Percentiles rank a stretch among this genome's conserved stretches.
Conservation (phyloP, 2,797 vertebrate species). For the Hypotaenidia okinawae region DNA sequence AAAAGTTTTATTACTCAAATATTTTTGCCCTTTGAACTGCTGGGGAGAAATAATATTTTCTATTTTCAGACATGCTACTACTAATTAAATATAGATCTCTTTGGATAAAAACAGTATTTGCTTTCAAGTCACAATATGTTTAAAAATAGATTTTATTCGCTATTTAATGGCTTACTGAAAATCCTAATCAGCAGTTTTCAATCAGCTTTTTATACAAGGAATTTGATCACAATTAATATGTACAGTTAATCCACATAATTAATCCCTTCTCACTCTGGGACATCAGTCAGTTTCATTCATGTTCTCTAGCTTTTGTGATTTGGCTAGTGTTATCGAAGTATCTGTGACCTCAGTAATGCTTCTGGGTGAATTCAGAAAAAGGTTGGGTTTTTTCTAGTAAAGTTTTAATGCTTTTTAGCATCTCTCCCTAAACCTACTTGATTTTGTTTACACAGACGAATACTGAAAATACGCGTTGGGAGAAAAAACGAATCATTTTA, state of each 20-base stretch:
- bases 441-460: not conserved
- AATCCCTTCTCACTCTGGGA: not conserved
- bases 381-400: not conserved
- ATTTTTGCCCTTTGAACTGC: not conserved
- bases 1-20: not conserved
- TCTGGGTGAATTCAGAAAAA: not conserved
- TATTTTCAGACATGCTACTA: not conserved
- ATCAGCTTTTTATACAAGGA: not conserved
- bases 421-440: not conserved
- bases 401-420: not conserved
- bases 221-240: not conserved
- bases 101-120: not conserved
- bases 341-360: not conserved
- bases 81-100: not conserved
- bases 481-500: not conserved
- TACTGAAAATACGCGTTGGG: not conserved
- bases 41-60: not conserved
- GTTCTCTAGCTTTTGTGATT: not conserved
- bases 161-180: not conserved
- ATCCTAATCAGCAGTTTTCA: not conserved
- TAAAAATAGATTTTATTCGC: not conserved
- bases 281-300: not conserved
- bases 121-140: not conserved
- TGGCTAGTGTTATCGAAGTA: not conserved
- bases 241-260: not conserved